Evolutionary conservation across 2,797 vertebrate species (phyloP).

Genomic region (Gallinago stenura): DNA sequence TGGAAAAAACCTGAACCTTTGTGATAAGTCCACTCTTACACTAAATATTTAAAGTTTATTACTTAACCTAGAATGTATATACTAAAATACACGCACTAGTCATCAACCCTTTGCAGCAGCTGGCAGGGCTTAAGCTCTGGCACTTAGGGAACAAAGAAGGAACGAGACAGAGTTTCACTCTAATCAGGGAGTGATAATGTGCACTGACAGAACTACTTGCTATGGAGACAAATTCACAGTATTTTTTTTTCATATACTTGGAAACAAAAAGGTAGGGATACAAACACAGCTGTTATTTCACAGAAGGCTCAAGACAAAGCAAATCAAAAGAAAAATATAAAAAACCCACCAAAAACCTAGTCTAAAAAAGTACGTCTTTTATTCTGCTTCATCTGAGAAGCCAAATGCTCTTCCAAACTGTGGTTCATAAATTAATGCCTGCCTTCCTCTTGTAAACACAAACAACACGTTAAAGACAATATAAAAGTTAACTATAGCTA

Average conservation of each 20-base stretch:
- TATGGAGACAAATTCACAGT: not conserved
- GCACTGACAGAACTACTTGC: not conserved
- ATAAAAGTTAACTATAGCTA: not conserved
- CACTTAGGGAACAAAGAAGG: not conserved
- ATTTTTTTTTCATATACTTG: not conserved
- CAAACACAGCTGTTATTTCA: not conserved
- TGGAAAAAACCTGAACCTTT: not conserved
- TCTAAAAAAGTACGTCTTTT: not conserved
- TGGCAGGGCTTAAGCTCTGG: not conserved
- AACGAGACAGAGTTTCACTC: not conserved
- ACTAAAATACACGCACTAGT: not conserved
- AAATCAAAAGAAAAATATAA: not conserved
- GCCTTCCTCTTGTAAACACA: not conserved
- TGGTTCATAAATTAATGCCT: not conserved
- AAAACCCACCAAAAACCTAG: no score
- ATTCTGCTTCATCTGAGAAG: not conserved
- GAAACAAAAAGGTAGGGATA: not conserved
- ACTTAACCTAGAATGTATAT: not conserved
- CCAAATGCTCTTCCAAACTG: not conserved
- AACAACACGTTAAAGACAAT: not conserved
- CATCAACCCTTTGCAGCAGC: not conserved
- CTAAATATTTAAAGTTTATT: not conserved
- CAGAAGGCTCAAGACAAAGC: not conserved
- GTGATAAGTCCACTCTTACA: not conserved
- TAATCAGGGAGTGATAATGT: not conserved